These are phyloP conservation scores for Mustela lutreola DNA, from an alignment of 2,113 vertebrate genomes.

Conservation along the genomic window DNA sequence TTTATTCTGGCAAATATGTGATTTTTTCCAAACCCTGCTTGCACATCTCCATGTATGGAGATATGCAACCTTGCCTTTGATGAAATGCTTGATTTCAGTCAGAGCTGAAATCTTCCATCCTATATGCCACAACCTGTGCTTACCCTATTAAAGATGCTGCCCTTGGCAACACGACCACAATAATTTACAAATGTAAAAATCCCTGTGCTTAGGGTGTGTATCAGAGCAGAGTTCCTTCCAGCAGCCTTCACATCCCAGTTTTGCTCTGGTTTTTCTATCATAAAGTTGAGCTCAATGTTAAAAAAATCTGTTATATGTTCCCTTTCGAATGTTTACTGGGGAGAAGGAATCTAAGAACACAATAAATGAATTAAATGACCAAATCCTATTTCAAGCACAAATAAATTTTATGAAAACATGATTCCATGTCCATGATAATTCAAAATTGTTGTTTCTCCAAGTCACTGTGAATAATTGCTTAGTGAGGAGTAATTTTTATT, in stretches of 20 bases:
- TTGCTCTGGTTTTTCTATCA: not conserved
- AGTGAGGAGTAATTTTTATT: not conserved
- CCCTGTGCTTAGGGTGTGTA: not conserved
- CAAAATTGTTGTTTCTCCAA: constrained; percentile 55
- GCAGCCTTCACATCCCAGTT: not conserved
- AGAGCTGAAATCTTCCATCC: constrained; percentile 2
- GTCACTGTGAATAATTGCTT: not conserved
- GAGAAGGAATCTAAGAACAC: constrained; percentile 69
- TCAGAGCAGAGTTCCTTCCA: not conserved
- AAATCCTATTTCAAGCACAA: constrained; percentile 57
- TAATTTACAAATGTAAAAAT: constrained; percentile 28
- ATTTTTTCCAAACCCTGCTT: not conserved
- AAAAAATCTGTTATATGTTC: not conserved
- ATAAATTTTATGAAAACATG: constrained; percentile 58
- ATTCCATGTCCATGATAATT: not conserved
- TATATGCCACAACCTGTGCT: not conserved
- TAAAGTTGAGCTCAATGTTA: constrained; percentile 52
- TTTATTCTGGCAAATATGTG: constrained; percentile 19
- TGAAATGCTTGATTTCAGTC: not conserved
- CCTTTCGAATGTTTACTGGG: constrained; percentile 26
- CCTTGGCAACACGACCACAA: not conserved
- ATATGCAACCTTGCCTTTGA: not conserved
- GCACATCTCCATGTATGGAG: not conserved
- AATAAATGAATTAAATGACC: constrained; percentile 66
- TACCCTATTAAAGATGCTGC: not conserved